Evolutionary conservation across 1,140 invertebrate species (phyloP), one percentile per base, ranked within the genome.

Genomic region (Contarinia nasturtii): DNA sequence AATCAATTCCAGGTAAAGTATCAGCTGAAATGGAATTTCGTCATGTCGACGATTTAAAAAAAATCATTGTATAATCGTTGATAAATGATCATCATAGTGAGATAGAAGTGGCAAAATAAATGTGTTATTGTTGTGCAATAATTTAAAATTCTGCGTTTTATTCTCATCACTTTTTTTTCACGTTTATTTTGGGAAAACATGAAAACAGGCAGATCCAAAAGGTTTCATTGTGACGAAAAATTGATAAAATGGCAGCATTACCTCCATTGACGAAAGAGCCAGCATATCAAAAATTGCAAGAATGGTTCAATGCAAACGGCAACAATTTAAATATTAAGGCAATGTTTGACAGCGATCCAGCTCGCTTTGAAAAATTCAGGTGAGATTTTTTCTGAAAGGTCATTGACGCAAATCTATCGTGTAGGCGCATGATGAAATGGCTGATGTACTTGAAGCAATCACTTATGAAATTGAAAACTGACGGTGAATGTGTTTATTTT

Each of bases 301-400:
- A 79, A 34, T 82, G 78, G 63, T 86, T 76, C 55, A 65, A 79
- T 48, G 58, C 59, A 10, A 75, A 79, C 55, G 76, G 72, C 10
- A 61, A 72, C 2, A 77, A 81, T 54, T 71, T 93, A 7, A 77
- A 84, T 52, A 85, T 92, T 54, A 71, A 72, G 49, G 67, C 84
- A 52, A 60, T 91, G 44, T 90, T 93, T 54, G 66, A 77, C 50
- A 63, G 77, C 53, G 82, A 92, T 68, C 60, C 77, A 0, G 65
- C 78, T 33, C 71, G 88, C 27, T 91, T 90, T 58, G 66, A 80
- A 21, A 86, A 86, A 60, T 84, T 76, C 64, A 88, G 82, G 87
- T 89, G 68, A 58, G 18, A 18, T 38, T 38, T n/a, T 38, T 14
- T 38, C 12, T 38, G 4, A 40, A 14, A 40, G 37, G 17, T 18